Base-by-base conservation (phyloP, 2,888 invertebrate genomes). In the Lepeophtheirus nordmannii region DNA sequence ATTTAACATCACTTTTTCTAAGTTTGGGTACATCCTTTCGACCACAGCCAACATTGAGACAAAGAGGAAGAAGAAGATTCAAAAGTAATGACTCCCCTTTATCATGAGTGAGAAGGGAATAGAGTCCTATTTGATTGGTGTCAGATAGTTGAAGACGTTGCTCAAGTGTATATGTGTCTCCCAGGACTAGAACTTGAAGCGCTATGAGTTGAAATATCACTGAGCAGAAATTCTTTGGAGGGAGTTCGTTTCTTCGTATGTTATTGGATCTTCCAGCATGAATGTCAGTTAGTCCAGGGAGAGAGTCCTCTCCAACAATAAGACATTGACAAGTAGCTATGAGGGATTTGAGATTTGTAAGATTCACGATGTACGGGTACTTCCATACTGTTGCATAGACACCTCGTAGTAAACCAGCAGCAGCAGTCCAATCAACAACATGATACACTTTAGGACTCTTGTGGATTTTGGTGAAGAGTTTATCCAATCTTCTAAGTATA, bases 391-490 rank as follows among this genome's bases (percentile, higher is more conserved):
- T 96, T 74, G 92, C 88, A 74, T 96, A 94, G 20, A 96, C 85
- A 61, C 94, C 97, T 79, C 89, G 91, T 22, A 66, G 39, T 14
- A 66, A 20, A 37, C 46, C 40, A 23, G 60, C 59, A 1, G 58
- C 66, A 12, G 66, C 59, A 12, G 17, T 66, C 66, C 66, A 66
- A 20, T 66, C 66, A 1, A 66, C 58, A 23, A 58, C 17, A 14
- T 60, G 22, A 60, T 66, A 66, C 1, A 66, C 20, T 41, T 60
- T 59, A 10, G 38, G 23, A 46, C 58, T 96, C 76, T 98, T 98
- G 57, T 92, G 90, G 70, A 98, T 93, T 77, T 98, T 98, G 65
- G 86, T 82, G 74, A 98, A 96, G 0, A 96, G 93, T 75, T 98
- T 93, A 75, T 98, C 98, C 11, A 98, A 80, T 68, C 98, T 79